Conservation (phyloP, 2,797 vertebrate species). For the Danio choprae region DNA sequence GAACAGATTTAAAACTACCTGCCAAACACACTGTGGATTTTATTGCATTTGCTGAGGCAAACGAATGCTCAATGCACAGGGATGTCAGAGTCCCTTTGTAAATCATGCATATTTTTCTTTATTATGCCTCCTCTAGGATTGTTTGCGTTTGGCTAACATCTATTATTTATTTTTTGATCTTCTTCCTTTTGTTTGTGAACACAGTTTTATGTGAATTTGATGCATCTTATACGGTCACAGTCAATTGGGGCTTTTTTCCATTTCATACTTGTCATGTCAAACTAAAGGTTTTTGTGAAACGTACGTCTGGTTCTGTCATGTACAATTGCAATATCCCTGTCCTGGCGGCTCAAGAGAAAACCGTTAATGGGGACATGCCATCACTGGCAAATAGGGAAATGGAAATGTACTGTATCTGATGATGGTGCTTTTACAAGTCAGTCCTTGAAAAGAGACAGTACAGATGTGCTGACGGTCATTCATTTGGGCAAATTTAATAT, state of each 20-base stretch:
- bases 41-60: neutral
- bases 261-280: slow-evolving; percentile 38
- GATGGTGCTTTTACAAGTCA: slow-evolving; percentile 9
- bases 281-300: slow-evolving; percentile 14
- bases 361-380: neutral
- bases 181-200: slow-evolving; percentile 5
- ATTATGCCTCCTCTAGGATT: slow-evolving; percentile 3
- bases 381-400: slow-evolving; percentile 7
- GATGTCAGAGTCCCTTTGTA: slow-evolving; percentile 6
- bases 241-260: slow-evolving; percentile 23
- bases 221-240: neutral
- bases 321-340: slow-evolving; percentile 34
- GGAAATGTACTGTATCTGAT: slow-evolving; percentile 18
- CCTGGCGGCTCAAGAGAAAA: neutral
- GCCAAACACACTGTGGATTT: slow-evolving; percentile 1
- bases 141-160: neutral
- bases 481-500: neutral
- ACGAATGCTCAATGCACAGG: neutral
- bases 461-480: neutral
- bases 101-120: neutral
- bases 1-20: slow-evolving; percentile 7
- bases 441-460: slow-evolving; percentile 29
- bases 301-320: slow-evolving; percentile 32
- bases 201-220: neutral
- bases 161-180: slow-evolving; percentile 1